Percentiles rank a stretch among this genome's conserved stretches.
phyloP scores from a whole-genome alignment of 1,140 invertebrate species.

The Drosophila biarmipes region DNA sequence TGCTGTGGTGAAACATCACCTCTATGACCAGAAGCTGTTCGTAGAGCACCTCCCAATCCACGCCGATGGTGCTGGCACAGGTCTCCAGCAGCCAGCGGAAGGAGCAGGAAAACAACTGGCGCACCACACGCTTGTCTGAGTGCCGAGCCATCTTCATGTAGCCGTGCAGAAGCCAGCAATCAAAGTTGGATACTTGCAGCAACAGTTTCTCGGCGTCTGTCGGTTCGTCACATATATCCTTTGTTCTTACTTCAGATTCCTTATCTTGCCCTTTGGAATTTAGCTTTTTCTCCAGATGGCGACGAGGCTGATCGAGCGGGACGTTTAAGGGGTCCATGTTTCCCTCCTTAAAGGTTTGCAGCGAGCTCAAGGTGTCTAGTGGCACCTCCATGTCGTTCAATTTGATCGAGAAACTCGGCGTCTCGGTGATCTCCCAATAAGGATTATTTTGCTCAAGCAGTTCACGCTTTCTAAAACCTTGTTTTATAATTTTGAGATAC shows the following conservation, averaged over 20 bases:
- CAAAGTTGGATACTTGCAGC: slow-evolving; percentile 70
- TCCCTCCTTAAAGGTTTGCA: slow-evolving; percentile 56
- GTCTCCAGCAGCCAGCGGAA: slow-evolving; percentile 86
- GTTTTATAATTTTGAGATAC: slow-evolving; percentile 32
- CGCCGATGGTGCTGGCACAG: slow-evolving; percentile 85
- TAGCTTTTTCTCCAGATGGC: slow-evolving; percentile 19
- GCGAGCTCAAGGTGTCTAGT: slow-evolving; percentile 37
- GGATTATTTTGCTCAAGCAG: slow-evolving; percentile 43
- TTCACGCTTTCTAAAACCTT: slow-evolving; percentile 3
- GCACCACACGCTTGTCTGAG: slow-evolving; percentile 60
- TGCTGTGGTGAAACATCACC: slow-evolving; percentile 71
- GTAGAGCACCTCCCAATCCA: slow-evolving; percentile 84
- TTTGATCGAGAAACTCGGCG: slow-evolving; percentile 36
- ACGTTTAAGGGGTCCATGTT: slow-evolving; percentile 56
- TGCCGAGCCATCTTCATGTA: slow-evolving; percentile 27
- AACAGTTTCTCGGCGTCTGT: slow-evolving; percentile 2
- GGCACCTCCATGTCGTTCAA: slow-evolving; percentile 29
- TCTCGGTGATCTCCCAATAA: slow-evolving; percentile 21
- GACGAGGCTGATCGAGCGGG: slow-evolving; percentile 48
- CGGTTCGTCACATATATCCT: not conserved
- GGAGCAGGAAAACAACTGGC: slow-evolving; percentile 84
- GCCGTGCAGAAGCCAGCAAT: slow-evolving; percentile 79
- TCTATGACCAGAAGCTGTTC: slow-evolving; percentile 84
- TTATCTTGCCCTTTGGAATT: not conserved
- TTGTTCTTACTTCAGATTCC: not conserved